Base-by-base conservation (phyloP, 1,140 invertebrate genomes). In the Macrosteles quadrilineatus region DNA sequence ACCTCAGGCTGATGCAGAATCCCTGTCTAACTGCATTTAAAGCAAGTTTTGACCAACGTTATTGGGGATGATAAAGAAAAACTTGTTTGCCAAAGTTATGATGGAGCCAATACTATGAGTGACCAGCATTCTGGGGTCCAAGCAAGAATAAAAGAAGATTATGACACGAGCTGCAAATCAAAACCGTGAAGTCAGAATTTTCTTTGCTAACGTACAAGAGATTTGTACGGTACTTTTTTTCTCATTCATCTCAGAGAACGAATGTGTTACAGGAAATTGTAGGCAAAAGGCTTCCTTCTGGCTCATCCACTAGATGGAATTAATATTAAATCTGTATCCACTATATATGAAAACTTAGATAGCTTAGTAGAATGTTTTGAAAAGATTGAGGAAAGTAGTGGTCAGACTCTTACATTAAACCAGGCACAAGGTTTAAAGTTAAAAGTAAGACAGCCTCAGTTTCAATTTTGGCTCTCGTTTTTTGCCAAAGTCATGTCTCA, bases 181-280 rank as follows among this genome's bases (percentile, higher is more conserved):
- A 73, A 78, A 76, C 36, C 73, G 62, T 43, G 70, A 71, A 25
- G 73, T 75, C 17, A 50, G 69, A 74, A 73, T 75, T 50, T 80
- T 79, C 71, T 78, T 80, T 69, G n/a, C 63, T 6, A 27, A 65
- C 19, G 19, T 65, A 14, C n/a, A 27, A 21, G 63, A 30, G 3
- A 3, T 65, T n/a, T 21, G n/a, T 6, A 43, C n/a, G n/a, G n/a
- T n/a, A n/a, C 36, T 65, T n/a, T n/a, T n/a, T 65, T 65, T 65
- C n/a, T 65, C 62, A 31, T 23, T 36, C 30, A 21, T 29, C 63
- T 65, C 31, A 65, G n/a, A 27, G 1, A 65, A 27, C 12, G 3
- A 11, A 27, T 1, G 29, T 65, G n/a, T 65, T 43, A 17, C 29
- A 65, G n/a, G 1, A 43, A 27, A 43, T 30, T 11, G 31, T 65